Base-by-base conservation (phyloP, 2,888 invertebrate genomes). In the Lissonota sp. region DNA sequence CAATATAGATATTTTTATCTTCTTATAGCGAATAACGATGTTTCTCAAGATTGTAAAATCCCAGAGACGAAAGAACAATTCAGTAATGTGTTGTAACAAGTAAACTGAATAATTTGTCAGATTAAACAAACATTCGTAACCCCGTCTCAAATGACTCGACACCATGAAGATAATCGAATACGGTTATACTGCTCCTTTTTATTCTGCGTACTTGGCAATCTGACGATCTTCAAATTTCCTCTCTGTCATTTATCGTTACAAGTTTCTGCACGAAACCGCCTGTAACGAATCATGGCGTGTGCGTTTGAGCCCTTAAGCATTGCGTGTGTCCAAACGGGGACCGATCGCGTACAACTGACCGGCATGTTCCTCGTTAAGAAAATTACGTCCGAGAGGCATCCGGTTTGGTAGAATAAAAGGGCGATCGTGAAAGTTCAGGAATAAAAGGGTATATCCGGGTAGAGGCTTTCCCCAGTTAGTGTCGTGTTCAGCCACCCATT, bases 351-450 rank as follows among this genome's bases (percentile, higher is more conserved):
- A 72, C 40, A 66, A 46, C 57, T 53, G 49, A 62, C 70, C 80
- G 42, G 42, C 3, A 40, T 66, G n/a, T 73, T 70, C 62, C 83
- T 72, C 80, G 69, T 80, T 80, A 78, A 80, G 64, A 64, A 78
- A 72, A 83, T 78, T n/a, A 60, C 64, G 72, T 40, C 69, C 16
- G 72, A 72, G 39, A 55, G 42, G 66, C 51, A n/a, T 51, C 44
- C 72, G 39, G 63, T 63, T 62, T 39, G 57, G 63, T 6, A 46
- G 37, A 14, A 55, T 12, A 42, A 60, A 67, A 72, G 62, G 37
- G 67, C n/a, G 14, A 26, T 26, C 26, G 26, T 26, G 26, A 26
- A 26, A 26, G 26, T 26, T 26, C 26, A 26, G 26, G 26, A 26
- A 26, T 26, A 26, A 26, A 26, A 26, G 26, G 3, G 26, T 26